A percentile compares a stretch with the other conserved stretches of the same genome.
Evolutionary conservation across 1,140 invertebrate species (phyloP).

Genomic region (roundworm (Caenorhabditis elegans)): WBcel235 BX284603.4:9983001-9983500

Average conservation of each 20-base stretch:
- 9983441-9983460: constrained; percentile 5
- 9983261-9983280: not conserved
- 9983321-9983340: too few relatives aligned
- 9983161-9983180: too few relatives aligned
- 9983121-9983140: too few relatives aligned
- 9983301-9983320: not conserved
- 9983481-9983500: not conserved
- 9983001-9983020: too few relatives aligned
- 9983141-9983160: too few relatives aligned
- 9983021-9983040: too few relatives aligned
- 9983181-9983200: too few relatives aligned
- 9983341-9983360: constrained; percentile 29
- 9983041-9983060: too few relatives aligned
- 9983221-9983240: constrained; percentile 53
- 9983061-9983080: too few relatives aligned
- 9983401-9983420: constrained; percentile 11
- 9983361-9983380: not conserved
- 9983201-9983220: not conserved
- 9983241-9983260: too few relatives aligned
- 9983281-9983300: not conserved
- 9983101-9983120: too few relatives aligned
- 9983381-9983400: not conserved
- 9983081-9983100: too few relatives aligned
- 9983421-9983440: constrained; percentile 2
- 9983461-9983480: not conserved